Percentiles rank a stretch among this genome's conserved stretches.
These are phyloP conservation scores for Myocastor coypus DNA, from an alignment of 2,113 vertebrate species.

Conservation along the genomic window DNA sequence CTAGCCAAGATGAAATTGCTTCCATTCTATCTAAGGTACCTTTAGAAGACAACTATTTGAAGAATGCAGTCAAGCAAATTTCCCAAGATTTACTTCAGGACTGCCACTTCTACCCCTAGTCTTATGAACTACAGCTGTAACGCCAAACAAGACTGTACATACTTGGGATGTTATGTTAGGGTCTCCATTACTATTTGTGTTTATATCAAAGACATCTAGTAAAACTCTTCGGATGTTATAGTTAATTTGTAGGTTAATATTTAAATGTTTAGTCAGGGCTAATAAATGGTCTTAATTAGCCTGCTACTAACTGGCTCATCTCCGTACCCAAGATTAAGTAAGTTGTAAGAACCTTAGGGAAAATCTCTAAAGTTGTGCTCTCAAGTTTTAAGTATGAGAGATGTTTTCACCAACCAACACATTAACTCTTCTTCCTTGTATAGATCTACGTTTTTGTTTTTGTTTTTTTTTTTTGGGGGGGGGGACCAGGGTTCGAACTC, in stretches of 20 bases:
- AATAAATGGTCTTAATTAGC: conserved; percentile 31
- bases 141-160: background rate
- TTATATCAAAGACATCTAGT: conserved; percentile 42
- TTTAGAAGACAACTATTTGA: conserved; percentile 85
- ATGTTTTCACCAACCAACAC: conserved; percentile 13
- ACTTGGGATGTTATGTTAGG: background rate
- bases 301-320: background rate
- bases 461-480: too few species aligned
- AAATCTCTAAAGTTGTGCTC: conserved; percentile 21
- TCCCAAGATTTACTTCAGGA: conserved; percentile 80
- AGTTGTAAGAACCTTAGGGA: background rate
- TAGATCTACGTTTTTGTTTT: too few species aligned
- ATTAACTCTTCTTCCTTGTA: conserved; percentile 2
- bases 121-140: background rate
- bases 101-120: conserved; percentile 52
- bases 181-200: conserved; percentile 36
- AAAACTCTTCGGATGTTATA: conserved; percentile 55
- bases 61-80: conserved; percentile 83
- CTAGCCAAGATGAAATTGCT: conserved; percentile 84
- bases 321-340: conserved; percentile 42
- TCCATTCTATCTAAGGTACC: conserved; percentile 83
- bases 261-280: conserved; percentile 44
- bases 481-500: too few species aligned
- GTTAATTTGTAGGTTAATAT: conserved; percentile 57
- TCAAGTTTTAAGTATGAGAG: conserved; percentile 23